phyloP scores from a whole-genome alignment of 2,888 invertebrate genomes.

The Eupithecia dodoneata region DNA sequence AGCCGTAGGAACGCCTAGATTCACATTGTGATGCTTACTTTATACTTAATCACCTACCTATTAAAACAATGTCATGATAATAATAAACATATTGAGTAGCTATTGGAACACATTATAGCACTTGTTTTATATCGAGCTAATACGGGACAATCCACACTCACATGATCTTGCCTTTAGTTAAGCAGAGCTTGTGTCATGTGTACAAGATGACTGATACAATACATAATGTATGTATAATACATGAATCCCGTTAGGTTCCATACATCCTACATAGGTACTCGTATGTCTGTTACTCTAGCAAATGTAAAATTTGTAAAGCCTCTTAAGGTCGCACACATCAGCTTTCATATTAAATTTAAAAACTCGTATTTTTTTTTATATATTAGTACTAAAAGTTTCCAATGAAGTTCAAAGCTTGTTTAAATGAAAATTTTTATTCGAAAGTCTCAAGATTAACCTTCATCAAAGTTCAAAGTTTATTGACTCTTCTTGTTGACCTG shows the following conservation, averaged over 20 bases:
- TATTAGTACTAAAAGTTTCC: not conserved
- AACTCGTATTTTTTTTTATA: not conserved
- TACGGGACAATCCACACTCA: no score
- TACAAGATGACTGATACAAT: no score
- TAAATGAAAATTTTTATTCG: not conserved
- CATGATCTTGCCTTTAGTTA: no score
- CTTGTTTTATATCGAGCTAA: not conserved
- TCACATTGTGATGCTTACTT: no score
- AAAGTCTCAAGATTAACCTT: conserved; percentile 1
- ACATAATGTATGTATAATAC: no score
- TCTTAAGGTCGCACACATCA: not conserved
- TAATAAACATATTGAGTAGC: no score
- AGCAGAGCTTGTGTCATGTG: no score
- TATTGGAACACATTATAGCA: not conserved
- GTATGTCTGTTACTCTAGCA: not conserved
- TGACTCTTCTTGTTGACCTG: conserved; percentile 3
- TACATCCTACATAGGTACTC: no score
- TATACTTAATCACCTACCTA: no score
- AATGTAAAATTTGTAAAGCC: not conserved
- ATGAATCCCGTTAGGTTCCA: no score
- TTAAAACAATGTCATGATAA: no score
- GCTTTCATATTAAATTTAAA: not conserved
- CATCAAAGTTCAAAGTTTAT: conserved; percentile 3
- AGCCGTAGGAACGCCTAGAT: no score
- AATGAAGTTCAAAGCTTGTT: not conserved